Evolutionary conservation across 2,113 vertebrate species (phyloP).

Genomic region (human): DNA sequence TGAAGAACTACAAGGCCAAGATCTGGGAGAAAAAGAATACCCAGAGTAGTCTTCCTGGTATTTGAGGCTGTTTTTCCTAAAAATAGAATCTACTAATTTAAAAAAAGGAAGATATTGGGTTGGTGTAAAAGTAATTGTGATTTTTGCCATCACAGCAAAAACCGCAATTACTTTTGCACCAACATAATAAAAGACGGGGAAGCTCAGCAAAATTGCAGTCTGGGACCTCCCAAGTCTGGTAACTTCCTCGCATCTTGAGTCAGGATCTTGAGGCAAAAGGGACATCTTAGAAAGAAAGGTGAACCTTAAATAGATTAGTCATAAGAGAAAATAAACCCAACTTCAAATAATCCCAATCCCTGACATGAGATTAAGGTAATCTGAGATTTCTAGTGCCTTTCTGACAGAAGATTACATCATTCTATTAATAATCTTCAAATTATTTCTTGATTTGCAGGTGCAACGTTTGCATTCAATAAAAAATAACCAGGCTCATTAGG

Average conservation of each 20-base stretch:
- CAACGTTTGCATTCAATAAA: neutral
- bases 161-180: too few relatives aligned
- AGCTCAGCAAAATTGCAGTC: neutral
- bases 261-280: neutral
- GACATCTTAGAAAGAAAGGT: neutral
- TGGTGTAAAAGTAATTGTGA: too few relatives aligned
- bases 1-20: neutral
- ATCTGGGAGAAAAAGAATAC: neutral
- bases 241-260: neutral
- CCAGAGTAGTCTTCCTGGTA: neutral
- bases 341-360: neutral
- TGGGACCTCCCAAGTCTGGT: neutral
- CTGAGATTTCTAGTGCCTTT: neutral
- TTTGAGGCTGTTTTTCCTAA: neutral
- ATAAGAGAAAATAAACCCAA: neutral
- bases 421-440: neutral
- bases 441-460: neutral
- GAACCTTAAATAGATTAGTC: neutral
- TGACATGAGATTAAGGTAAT: neutral
- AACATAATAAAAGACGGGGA: neutral
- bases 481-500: neutral
- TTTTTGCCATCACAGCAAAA: too few relatives aligned
- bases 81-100: neutral
- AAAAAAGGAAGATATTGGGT: neutral
- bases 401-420: neutral